Conservation (phyloP, 2,113 vertebrate genomes). For the Tympanuchus pallidicinctus region DNA sequence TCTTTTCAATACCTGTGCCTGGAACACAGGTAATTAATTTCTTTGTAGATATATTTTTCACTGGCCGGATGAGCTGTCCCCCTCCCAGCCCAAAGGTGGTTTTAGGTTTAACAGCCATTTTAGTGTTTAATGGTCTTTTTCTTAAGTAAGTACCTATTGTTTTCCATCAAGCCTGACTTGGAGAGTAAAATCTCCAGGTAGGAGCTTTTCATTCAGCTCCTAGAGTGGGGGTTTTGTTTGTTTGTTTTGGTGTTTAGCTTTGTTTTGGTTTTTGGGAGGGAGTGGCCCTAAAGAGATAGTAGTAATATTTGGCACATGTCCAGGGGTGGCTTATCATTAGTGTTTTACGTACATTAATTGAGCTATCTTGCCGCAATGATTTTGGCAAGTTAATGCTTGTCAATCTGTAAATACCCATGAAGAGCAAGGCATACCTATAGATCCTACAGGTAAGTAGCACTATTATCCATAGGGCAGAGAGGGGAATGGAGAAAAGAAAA, state of each 20-base stretch:
- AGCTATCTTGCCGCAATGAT: neutral
- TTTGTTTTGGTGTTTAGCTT: neutral
- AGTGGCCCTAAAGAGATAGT: neutral
- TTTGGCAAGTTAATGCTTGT: slow-evolving; percentile 49
- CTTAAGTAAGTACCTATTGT: neutral
- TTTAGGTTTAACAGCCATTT: slow-evolving; percentile 31
- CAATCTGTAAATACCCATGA: neutral
- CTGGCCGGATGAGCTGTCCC: neutral
- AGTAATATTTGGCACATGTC: neutral
- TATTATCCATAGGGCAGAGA: neutral
- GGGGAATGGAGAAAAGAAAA: neutral
- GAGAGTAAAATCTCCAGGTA: neutral
- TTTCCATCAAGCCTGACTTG: slow-evolving; percentile 13
- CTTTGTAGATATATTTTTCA: slow-evolving; percentile 29
- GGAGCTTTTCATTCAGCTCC: neutral
- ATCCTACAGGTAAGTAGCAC: neutral
- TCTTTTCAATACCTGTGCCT: neutral
- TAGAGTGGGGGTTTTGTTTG: neutral
- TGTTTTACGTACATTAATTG: slow-evolving; percentile 48
- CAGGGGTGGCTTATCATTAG: slow-evolving; percentile 29
- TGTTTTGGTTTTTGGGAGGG: neutral
- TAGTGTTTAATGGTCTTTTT: slow-evolving; percentile 48
- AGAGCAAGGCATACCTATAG: slow-evolving; percentile 34
- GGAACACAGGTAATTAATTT: slow-evolving; percentile 5
- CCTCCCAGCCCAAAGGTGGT: slow-evolving; percentile 34